Conservation (phyloP, 1,140 invertebrate species). For the Myzus persicae region DNA sequence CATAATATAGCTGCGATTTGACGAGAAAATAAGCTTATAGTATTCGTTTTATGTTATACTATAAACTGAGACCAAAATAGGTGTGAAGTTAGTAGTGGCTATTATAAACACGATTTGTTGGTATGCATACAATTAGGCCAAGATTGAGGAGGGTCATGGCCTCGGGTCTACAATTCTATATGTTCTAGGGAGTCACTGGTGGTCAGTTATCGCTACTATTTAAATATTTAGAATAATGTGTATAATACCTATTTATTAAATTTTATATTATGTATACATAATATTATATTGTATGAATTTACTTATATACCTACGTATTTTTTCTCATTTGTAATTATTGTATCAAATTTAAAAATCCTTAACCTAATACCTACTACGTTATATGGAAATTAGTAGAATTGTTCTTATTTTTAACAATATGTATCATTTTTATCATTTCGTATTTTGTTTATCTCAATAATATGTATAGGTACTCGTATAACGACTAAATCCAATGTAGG, state of each 20-base stretch:
- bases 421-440: too few species aligned
- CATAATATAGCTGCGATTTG: background rate
- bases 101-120: background rate
- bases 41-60: background rate
- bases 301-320: background rate
- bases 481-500: too few species aligned
- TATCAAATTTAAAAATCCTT: too few species aligned
- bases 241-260: too few species aligned
- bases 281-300: too few species aligned
- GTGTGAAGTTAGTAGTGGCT: background rate
- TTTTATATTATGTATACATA: background rate
- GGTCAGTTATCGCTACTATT: background rate
- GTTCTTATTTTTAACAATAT: too few species aligned
- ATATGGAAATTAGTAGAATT: too few species aligned
- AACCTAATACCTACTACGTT: background rate
- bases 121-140: slow-evolving; percentile 6
- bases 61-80: background rate
- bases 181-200: background rate
- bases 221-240: background rate
- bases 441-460: too few species aligned
- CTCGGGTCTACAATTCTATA: background rate
- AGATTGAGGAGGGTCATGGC: background rate
- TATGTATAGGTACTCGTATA: too few species aligned
- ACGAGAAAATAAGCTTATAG: background rate
- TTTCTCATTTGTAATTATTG: background rate